Evolutionary conservation across 2,797 vertebrate genomes (phyloP).

Genomic region (Huso huso): DNA sequence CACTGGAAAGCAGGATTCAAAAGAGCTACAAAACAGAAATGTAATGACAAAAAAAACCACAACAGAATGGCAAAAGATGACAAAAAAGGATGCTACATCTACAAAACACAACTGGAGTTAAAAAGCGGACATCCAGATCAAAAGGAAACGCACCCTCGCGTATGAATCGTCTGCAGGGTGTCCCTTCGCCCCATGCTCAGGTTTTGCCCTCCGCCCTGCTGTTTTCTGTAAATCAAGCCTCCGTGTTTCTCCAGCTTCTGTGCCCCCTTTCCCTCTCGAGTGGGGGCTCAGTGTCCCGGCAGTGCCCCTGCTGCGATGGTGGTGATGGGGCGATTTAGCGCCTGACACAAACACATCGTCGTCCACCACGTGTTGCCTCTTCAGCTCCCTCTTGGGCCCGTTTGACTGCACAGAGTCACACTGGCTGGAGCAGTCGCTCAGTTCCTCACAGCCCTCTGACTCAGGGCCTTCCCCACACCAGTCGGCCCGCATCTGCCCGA

Average conservation of each 20-base stretch:
- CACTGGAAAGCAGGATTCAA: not conserved
- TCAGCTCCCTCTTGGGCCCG: slow-evolving; percentile 24
- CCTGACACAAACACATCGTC: slow-evolving; percentile 17
- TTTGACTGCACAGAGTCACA: slow-evolving; percentile 17
- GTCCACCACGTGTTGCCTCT: slow-evolving; percentile 26
- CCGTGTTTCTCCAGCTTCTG: slow-evolving; percentile 30
- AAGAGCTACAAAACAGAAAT: not conserved
- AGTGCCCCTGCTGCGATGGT: slow-evolving; percentile 15
- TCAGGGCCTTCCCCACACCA: slow-evolving; percentile 63
- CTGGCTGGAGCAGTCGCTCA: slow-evolving; percentile 35
- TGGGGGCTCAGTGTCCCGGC: not conserved
- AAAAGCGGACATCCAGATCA: slow-evolving; percentile 30
- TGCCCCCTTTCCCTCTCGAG: slow-evolving; percentile 30
- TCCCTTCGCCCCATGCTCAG: slow-evolving; percentile 48
- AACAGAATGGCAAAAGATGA: no score
- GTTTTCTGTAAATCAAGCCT: slow-evolving; percentile 48
- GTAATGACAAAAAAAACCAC: not conserved
- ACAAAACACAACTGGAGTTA: slow-evolving; percentile 26
- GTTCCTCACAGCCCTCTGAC: slow-evolving; percentile 31
- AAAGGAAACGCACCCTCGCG: slow-evolving; percentile 54
- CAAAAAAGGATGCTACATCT: no score
- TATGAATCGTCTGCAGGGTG: slow-evolving; percentile 37
- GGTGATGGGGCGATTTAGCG: not conserved
- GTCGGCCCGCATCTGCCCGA: slow-evolving; percentile 61
- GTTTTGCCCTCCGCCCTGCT: slow-evolving; percentile 43